Conservation (phyloP, 2,113 vertebrate genomes). For the Nothoprocta pentlandii region DNA sequence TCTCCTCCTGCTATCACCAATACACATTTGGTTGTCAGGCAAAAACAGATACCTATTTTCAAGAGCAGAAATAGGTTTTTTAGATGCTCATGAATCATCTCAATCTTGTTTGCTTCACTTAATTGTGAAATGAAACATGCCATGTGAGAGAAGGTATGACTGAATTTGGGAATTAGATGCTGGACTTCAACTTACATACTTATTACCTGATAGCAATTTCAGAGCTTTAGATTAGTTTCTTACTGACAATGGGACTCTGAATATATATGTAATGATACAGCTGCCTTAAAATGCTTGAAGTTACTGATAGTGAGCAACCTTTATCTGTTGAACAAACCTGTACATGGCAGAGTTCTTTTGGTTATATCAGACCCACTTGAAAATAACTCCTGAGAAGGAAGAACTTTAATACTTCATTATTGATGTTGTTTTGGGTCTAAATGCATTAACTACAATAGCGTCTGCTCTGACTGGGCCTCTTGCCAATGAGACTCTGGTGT, state of each 20-base stretch:
- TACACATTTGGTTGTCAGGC: neutral
- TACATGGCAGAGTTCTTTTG: neutral
- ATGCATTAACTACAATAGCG: neutral
- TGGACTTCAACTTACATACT: neutral
- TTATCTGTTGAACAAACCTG: neutral
- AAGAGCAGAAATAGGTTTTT: neutral
- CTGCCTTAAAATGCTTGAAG: neutral
- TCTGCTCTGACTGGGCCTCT: neutral
- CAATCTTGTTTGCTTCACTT: constrained; percentile 7
- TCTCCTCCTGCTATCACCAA: neutral
- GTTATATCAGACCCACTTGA: neutral
- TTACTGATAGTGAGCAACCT: neutral
- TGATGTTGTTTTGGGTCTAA: neutral
- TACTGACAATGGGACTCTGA: neutral
- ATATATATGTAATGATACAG: constrained; percentile 4
- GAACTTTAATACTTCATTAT: constrained; percentile 13
- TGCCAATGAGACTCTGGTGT: neutral
- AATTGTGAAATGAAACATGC: neutral
- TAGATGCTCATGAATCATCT: neutral
- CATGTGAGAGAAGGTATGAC: neutral
- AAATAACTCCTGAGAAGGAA: neutral
- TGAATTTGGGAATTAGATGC: neutral
- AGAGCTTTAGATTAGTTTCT: neutral
- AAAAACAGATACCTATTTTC: constrained; percentile 3
- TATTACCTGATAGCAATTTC: constrained; percentile 1